Evolutionary conservation across 2,797 vertebrate genomes (phyloP), one percentile per base, ranked within the genome.

Genomic region (Tauraco hartlaubi): DNA sequence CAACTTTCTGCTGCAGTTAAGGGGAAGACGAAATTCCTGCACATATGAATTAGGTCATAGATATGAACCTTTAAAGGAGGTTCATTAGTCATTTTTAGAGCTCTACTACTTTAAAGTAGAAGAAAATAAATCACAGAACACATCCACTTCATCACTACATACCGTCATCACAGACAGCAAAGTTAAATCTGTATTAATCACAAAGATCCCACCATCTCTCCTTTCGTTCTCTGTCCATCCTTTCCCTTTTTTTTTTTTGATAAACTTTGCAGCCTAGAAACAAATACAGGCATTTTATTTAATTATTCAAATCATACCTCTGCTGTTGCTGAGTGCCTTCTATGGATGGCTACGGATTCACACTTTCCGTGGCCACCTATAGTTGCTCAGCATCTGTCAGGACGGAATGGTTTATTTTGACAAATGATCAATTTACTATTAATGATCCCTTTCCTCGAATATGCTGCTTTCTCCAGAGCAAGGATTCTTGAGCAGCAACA

Each of bases 21-120:
- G 54, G 44, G 73, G 73, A 96, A 95, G 90, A 87, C 72, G 84
- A 83, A 77, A 95, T 92, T 96, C 85, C 91, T 90, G 41, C 80
- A 86, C 87, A 93, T 58, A 74, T 43, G 92, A 97, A 94, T 92
- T 86, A 91, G 72, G 89, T 96, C 96, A 97, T 15, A 84, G 83
- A 86, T 85, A 94, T 39, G 85, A 94, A 90, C 87, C 80, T 89
- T 94, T 87, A 91, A 93, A 95, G 33, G 49, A 88, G 72, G 44
- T 91, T 92, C 96, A 95, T 97, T 82, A 96, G 90, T 96, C 94
- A 96, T 94, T 95, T 93, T 94, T 95, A 96, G 77, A 92, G 87
- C 73, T 85, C 72, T 31, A 61, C 29, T 92, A 31, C 78, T 95
- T 96, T 88, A 89, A 96, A 94, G 59, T n/a, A 25, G 59, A 94